Evolutionary conservation across 2,113 vertebrate species (phyloP).

Genomic region (Otocyon megalotis): DNA sequence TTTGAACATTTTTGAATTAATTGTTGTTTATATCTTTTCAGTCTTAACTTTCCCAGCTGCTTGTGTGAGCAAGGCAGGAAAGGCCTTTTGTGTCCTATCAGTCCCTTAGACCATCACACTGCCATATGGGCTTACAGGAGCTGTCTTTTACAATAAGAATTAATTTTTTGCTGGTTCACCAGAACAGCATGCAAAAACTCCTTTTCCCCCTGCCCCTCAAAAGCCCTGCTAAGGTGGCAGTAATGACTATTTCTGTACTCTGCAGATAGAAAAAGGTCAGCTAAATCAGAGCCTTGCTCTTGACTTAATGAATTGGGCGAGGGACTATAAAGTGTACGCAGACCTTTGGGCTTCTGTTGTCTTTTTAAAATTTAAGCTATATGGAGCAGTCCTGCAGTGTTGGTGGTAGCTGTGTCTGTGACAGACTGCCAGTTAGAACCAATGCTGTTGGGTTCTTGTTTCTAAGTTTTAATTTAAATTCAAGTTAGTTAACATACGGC

Average conservation of each 20-base stretch:
- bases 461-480: not conserved
- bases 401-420: not conserved
- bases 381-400: not conserved
- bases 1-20: constrained; percentile 5
- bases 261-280: not conserved
- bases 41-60: not conserved
- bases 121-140: not conserved
- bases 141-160: not conserved
- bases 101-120: not conserved
- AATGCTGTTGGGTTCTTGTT: not conserved
- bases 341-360: not conserved
- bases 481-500: not conserved
- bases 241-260: not conserved
- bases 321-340: not conserved
- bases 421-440: not conserved
- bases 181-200: not conserved
- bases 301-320: not conserved
- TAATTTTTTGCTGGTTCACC: not conserved
- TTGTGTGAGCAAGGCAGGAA: not conserved
- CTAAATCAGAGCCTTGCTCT: not conserved
- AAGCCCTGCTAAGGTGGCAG: not conserved
- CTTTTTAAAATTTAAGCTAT: not conserved
- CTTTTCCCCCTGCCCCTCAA: not conserved
- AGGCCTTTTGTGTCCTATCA: not conserved
- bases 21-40: not conserved